Evolutionary conservation across 2,888 invertebrate species (phyloP), one percentile per base, ranked within the genome.

Genomic region (Cacoxenus indagator): DNA sequence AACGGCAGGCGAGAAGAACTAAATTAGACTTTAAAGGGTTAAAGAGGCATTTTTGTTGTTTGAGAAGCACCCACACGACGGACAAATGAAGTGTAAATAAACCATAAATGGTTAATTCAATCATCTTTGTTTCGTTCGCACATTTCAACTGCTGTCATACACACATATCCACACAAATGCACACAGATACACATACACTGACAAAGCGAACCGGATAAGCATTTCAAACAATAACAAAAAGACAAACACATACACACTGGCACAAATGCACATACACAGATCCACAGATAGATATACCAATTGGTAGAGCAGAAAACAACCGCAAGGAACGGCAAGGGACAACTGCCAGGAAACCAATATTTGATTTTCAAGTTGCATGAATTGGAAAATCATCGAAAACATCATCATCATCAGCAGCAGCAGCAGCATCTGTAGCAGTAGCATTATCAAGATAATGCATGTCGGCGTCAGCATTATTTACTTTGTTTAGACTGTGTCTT

Each of bases 91-190:
- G 72, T 75, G 72, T 69, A 78, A 79, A 79, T 79, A 78, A 82
- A 77, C 81, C 79, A 78, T 77, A 85, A 85, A 85, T 85, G 84
- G 78, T 85, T 86, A 86, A 86, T 86, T 86, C 86, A 85, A 85
- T 86, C 85, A 84, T 81, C 79, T 77, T 75, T 73, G 73, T 74
- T 73, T 72, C 71, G 71, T 65, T 64, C 14, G 14, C 67, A 73
- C 31, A 70, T 74, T 70, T 19, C 54, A 31, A 24, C 29, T 24
- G 55, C 64, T 65, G 64, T 48, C 37, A 46, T 43, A 57, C 17
- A 19, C 22, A 19, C 48, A 29, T 45, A 65, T 51, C 51, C 6
- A 55, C 14, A 29, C 31, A 29, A 57, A n/a, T 66, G 17, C 45
- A 22, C 14, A 64, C 27, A 51, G 51, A 51, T 24, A 9, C 24